Conservation (phyloP, 1,140 invertebrate genomes). For the Chelonus insularis region DNA sequence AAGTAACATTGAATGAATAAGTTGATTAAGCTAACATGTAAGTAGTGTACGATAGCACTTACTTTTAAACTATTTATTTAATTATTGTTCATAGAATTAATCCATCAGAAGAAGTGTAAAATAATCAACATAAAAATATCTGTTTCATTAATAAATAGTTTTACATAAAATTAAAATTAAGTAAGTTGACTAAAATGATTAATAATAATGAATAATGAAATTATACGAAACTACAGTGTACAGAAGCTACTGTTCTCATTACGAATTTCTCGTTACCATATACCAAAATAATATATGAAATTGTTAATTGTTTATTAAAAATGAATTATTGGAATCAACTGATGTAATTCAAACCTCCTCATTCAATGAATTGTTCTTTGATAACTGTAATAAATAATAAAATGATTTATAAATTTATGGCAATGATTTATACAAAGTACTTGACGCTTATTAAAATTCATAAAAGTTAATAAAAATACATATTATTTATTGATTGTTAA, state of each 20-base stretch:
- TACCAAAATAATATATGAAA: conserved; percentile 19
- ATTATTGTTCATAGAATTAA: no score
- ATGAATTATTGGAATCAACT: no score
- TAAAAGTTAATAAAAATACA: neutral
- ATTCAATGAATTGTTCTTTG: neutral
- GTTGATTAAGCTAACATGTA: no score
- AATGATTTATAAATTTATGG: neutral
- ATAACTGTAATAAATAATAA: neutral
- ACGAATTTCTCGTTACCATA: conserved; percentile 13
- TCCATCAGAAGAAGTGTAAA: no score
- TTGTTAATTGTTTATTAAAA: neutral
- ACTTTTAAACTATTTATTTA: no score
- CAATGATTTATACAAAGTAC: conserved; percentile 1
- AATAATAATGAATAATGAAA: neutral
- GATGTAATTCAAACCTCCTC: no score
- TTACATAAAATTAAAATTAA: neutral
- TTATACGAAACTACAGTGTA: neutral
- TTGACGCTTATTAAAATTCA: conserved; percentile 12
- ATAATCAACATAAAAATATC: no score
- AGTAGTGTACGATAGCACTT: no score
- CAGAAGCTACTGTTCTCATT: neutral
- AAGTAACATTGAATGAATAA: no score
- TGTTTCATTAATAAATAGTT: neutral
- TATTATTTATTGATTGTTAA: conserved; percentile 19
- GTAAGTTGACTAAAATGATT: neutral